A percentile compares a stretch with the other conserved stretches of the same genome.
These are phyloP conservation scores for Sebastiscus albofasciatus DNA, from an alignment of 2,797 vertebrate species.

Conservation along the genomic window DNA sequence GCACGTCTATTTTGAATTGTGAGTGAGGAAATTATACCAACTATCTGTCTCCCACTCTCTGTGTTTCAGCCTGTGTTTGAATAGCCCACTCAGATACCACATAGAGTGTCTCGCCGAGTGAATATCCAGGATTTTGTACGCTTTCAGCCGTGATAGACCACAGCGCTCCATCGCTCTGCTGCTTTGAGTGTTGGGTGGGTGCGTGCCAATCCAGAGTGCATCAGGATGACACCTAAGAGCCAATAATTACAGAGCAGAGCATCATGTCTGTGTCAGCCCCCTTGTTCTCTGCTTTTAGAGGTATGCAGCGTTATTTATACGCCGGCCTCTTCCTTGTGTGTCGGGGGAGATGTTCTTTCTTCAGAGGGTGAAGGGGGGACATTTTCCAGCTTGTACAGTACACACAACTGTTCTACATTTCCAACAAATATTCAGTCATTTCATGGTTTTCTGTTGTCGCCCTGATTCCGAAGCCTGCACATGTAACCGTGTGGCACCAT, in stretches of 20 bases:
- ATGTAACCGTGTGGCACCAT: slow-evolving; percentile 27
- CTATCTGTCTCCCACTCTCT: slow-evolving; percentile 12
- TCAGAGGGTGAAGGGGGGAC: neutral
- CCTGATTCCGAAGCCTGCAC: slow-evolving; percentile 16
- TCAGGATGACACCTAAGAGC: slow-evolving; percentile 67
- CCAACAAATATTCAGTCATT: slow-evolving; percentile 9
- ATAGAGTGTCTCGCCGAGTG: slow-evolving; percentile 30
- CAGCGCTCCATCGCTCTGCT: slow-evolving; percentile 17
- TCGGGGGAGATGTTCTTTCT: neutral
- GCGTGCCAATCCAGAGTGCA: slow-evolving; percentile 53
- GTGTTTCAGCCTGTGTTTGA: slow-evolving; percentile 30
- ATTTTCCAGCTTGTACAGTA: slow-evolving; percentile 6
- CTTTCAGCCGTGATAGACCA: slow-evolving; percentile 47
- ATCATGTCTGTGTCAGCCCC: slow-evolving; percentile 45
- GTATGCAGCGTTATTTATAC: slow-evolving; percentile 23
- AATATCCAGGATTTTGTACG: slow-evolving; percentile 42
- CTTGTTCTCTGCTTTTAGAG: slow-evolving; percentile 62
- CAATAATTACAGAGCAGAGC: slow-evolving; percentile 72
- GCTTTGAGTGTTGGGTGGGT: slow-evolving; percentile 41
- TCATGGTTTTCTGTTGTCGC: slow-evolving; percentile 1
- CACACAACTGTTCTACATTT: slow-evolving; percentile 4
- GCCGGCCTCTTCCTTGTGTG: slow-evolving; percentile 51
- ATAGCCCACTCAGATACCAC: slow-evolving; percentile 25
- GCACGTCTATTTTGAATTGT: slow-evolving; percentile 61
- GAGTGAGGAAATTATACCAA: slow-evolving; percentile 43